phyloP scores from a whole-genome alignment of 2,888 invertebrate species.

The Caenorhabditis angaria region DNA sequence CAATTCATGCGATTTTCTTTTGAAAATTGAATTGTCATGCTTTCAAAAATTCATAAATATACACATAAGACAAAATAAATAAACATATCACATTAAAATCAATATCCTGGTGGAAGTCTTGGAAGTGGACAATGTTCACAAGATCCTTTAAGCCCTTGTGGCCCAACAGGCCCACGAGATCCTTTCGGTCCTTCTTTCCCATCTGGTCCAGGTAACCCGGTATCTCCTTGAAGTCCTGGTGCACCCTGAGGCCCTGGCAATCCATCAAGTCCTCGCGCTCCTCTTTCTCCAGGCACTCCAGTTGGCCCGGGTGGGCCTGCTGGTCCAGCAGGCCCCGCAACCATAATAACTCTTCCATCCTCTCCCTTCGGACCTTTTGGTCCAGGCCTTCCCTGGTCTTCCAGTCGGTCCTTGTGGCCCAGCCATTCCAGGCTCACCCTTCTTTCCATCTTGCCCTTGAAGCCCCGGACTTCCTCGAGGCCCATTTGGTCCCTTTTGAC shows the following conservation, averaged over 20 bases:
- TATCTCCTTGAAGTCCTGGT: slow-evolving; percentile 47
- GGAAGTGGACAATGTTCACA: slow-evolving; percentile 57
- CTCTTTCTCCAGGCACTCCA: slow-evolving; percentile 49
- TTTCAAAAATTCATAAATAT: too few relatives aligned
- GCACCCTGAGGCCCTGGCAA: slow-evolving; percentile 52
- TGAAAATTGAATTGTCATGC: too few relatives aligned
- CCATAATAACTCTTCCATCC: slow-evolving; percentile 54
- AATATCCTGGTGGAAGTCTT: slow-evolving; percentile 57
- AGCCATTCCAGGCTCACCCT: slow-evolving; percentile 65
- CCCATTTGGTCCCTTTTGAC: slow-evolving; percentile 66
- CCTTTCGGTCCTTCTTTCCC: slow-evolving; percentile 51
- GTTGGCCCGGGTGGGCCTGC: slow-evolving; percentile 50
- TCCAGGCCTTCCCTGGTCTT: slow-evolving; percentile 53
- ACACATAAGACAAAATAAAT: slow-evolving; percentile 28
- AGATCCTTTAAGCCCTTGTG: slow-evolving; percentile 51
- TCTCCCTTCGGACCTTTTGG: slow-evolving; percentile 55
- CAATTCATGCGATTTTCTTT: too few relatives aligned
- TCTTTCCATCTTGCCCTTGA: slow-evolving; percentile 65
- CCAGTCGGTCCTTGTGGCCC: slow-evolving; percentile 68
- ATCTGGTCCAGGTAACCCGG: slow-evolving; percentile 46
- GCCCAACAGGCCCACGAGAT: slow-evolving; percentile 46
- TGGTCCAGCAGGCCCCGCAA: slow-evolving; percentile 56
- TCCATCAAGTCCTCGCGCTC: slow-evolving; percentile 49
- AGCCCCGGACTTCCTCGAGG: slow-evolving; percentile 59
- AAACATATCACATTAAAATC: not conserved